Conservation (phyloP, 2,888 invertebrate genomes). For the Drepanosiphum platanoidis region DNA sequence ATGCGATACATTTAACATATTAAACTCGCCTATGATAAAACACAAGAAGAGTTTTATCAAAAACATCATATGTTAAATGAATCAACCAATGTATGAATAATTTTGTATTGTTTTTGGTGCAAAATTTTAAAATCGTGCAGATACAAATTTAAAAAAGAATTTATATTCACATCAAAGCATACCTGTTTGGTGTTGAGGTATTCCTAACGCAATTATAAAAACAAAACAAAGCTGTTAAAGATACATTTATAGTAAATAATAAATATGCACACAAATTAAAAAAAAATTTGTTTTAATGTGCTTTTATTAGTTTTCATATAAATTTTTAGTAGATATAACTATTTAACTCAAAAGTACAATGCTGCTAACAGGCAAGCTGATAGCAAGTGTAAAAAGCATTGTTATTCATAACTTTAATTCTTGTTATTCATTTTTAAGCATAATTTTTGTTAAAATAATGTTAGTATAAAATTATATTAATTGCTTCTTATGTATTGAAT, state of each 20-base stretch:
- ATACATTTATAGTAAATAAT: slow-evolving; percentile 23
- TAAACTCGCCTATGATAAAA: no score
- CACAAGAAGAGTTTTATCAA: no score
- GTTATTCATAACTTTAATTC: slow-evolving; percentile 13
- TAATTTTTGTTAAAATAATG: slow-evolving; percentile 1
- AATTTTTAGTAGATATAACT: neutral
- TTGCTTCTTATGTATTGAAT: slow-evolving; percentile 20
- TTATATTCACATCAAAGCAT: slow-evolving; percentile 46
- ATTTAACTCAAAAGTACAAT: slow-evolving; percentile 34
- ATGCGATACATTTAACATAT: no score
- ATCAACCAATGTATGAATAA: no score
- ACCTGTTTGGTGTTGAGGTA: slow-evolving; percentile 61
- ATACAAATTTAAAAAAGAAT: slow-evolving; percentile 14
- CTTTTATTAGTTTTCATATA: slow-evolving; percentile 17
- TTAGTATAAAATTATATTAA: neutral
- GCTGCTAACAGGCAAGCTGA: slow-evolving; percentile 53
- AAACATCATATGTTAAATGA: no score
- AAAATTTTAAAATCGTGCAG: slow-evolving; percentile 44
- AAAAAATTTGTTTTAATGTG: neutral
- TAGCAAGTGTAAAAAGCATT: slow-evolving; percentile 53
- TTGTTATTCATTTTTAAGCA: slow-evolving; percentile 21
- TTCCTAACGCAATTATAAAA: slow-evolving; percentile 60
- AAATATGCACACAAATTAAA: neutral
- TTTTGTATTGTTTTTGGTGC: neutral
- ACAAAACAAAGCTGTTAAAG: slow-evolving; percentile 58